Evolutionary conservation across 1,140 invertebrate species (phyloP).

Genomic region (Ips typographus): DNA sequence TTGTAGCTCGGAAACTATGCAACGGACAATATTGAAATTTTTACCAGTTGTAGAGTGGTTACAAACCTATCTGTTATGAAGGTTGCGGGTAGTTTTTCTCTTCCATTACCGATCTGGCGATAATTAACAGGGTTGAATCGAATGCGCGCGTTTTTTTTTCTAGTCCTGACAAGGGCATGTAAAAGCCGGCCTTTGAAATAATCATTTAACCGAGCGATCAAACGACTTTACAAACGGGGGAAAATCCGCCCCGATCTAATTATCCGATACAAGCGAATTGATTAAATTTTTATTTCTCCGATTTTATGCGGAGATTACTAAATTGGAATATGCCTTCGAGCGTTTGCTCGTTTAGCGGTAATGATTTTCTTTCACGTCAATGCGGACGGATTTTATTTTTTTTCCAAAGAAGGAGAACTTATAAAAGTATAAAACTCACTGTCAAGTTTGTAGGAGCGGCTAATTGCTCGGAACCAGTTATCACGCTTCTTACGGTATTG

Average conservation of each 20-base stretch:
- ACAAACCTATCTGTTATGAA: too few species aligned
- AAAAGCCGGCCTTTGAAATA: not conserved
- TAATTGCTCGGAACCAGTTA: constrained; percentile 36
- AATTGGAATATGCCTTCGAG: constrained; percentile 1
- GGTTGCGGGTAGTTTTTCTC: too few species aligned
- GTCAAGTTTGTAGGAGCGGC: constrained; percentile 36
- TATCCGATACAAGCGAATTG: constrained; percentile 4
- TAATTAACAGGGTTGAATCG: too few species aligned
- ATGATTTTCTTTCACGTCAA: not conserved
- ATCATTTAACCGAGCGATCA: not conserved
- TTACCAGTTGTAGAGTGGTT: too few species aligned
- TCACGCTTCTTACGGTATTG: constrained; percentile 34
- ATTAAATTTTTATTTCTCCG: constrained; percentile 3
- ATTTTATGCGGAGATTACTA: not conserved
- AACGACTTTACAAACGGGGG: not conserved
- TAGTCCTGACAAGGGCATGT: too few species aligned
- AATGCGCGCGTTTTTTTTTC: too few species aligned
- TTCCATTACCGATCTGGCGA: too few species aligned
- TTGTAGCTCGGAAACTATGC: too few species aligned
- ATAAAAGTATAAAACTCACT: constrained; percentile 13
- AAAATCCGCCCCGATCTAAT: constrained; percentile 1
- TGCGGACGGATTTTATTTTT: too few species aligned
- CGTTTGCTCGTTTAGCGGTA: not conserved
- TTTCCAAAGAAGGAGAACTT: not conserved
- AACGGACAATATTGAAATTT: too few species aligned